Conservation (phyloP, 2,113 vertebrate genomes). For the Apodemus sylvaticus region DNA sequence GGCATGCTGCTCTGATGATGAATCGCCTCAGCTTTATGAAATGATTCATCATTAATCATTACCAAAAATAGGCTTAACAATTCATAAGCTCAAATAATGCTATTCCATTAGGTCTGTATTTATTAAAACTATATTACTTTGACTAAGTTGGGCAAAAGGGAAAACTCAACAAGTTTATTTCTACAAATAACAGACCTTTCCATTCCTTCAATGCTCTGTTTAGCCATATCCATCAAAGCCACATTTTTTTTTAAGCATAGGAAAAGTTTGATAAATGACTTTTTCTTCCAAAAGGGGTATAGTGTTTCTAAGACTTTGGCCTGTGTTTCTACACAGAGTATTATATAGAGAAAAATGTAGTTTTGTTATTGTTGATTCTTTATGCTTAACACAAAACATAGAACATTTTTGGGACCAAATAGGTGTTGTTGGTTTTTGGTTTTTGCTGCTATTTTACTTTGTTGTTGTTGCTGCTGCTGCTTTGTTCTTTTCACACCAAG, state of each 20-base stretch:
- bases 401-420: background rate
- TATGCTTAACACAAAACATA: background rate
- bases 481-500: background rate
- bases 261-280: conserved; percentile 42
- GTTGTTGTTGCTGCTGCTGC: background rate
- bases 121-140: conserved; percentile 70
- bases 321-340: background rate
- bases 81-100: conserved; percentile 81
- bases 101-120: conserved; percentile 74
- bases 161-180: conserved; percentile 51
- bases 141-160: conserved; percentile 39
- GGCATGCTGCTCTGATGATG: conserved; percentile 80
- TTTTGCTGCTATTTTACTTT: background rate
- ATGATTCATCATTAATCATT: conserved; percentile 87
- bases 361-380: background rate
- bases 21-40: conserved; percentile 80
- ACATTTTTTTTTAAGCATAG: conserved; percentile 57
- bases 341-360: background rate
- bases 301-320: conserved; percentile 39
- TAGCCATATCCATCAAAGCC: conserved; percentile 18
- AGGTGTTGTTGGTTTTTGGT: background rate
- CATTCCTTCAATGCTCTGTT: conserved; percentile 51
- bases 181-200: conserved; percentile 25
- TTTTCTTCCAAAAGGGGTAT: conserved; percentile 1
- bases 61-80: conserved; percentile 84